Evolutionary conservation across 2,888 invertebrate species (phyloP), one percentile per base, ranked within the genome.

Genomic region (Parelbella ahira): DNA sequence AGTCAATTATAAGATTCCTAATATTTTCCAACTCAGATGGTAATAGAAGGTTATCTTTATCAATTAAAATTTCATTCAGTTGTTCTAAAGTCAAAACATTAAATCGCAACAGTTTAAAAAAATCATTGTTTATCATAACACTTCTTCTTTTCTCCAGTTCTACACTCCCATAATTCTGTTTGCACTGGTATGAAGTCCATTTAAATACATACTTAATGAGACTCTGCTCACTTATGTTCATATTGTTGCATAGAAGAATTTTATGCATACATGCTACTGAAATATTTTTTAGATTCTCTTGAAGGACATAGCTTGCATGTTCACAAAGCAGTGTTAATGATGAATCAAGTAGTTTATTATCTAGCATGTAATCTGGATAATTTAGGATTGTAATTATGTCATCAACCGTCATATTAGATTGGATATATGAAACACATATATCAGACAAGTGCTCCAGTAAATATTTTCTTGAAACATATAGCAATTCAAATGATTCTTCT

Each of bases 381-480:
- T 90, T 91, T 37, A 91, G 87, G 44, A 90, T 81, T 45, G 89
- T 74, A 39, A 90, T 75, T 6, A 91, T 88, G 80, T 89, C 90
- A 49, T 84, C 87, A 52, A 91, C 82, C 61, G 84, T 88, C 20
- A 90, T 68, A 60, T 90, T 88, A 32, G 78, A 71, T 54, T 82
- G 66, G 39, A 92, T 86, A 54, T 89, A 90, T 36, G 77, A 62
- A 44, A 89, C 67, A 59, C 91, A 91, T 38, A 78, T 58, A 21
- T 86, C 74, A 44, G 72, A 71, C 28, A 91, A 68, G 55, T 87
- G 79, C 46, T 89, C 86, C 21, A 92, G 60, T 58, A 92, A 74
- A 67, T 92, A 92, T 69, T 92, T 92, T 56, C 90, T 89, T 13
- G 90, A 89, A n/a, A 90, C 89, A 76, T 92, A 92, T 29, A 90